Conservation (phyloP, 2,797 vertebrate species). For the Periophthalmus magnuspinnatus region DNA sequence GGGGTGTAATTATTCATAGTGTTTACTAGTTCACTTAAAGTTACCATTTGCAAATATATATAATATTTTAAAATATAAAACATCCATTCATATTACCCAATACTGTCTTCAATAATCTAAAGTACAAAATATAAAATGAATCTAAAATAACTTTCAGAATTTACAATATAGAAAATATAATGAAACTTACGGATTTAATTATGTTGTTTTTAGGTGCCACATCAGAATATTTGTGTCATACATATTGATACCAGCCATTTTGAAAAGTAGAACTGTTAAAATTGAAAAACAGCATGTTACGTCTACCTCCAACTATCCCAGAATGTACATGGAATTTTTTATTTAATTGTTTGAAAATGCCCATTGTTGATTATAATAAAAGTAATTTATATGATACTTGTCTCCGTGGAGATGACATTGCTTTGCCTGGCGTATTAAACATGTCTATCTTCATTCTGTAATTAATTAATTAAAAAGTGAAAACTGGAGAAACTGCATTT, state of each 20-base stretch:
- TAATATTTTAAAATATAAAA: no score
- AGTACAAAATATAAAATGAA: no score
- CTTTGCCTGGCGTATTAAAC: neutral
- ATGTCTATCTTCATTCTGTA: neutral
- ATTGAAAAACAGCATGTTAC: neutral
- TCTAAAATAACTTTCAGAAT: no score
- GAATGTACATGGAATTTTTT: neutral
- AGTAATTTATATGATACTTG: neutral
- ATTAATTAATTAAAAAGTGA: no score
- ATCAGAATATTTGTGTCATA: neutral
- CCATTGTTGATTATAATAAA: neutral
- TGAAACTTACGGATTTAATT: no score
- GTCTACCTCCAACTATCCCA: conserved; percentile 6
- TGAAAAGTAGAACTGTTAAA: neutral
- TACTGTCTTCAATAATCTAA: no score
- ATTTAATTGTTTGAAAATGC: neutral
- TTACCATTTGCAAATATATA: no score
- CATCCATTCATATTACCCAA: no score
- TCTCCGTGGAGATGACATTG: neutral
- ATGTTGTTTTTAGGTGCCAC: no score
- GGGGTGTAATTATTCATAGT: neutral
- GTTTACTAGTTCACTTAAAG: neutral
- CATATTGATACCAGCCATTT: neutral
- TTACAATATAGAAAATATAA: no score
- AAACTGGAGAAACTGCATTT: no score